Percentiles rank a stretch among this genome's conserved stretches.
phyloP scores from a whole-genome alignment of 1,140 invertebrate species.

The Drosophila subobscura region DNA sequence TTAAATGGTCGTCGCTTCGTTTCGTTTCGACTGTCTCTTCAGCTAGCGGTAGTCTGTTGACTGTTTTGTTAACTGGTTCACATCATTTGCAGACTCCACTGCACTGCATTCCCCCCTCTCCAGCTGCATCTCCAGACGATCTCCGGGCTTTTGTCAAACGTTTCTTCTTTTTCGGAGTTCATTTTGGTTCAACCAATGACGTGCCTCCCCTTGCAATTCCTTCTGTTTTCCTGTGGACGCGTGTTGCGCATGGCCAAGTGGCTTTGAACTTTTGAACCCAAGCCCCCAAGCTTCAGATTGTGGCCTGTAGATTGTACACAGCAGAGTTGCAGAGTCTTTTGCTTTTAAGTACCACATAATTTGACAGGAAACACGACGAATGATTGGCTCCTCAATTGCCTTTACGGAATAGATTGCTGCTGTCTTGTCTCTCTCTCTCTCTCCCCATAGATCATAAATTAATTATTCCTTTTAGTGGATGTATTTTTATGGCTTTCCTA shows the following conservation, averaged over 20 bases:
- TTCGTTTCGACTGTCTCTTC: slow-evolving; percentile 74
- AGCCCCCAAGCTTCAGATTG: slow-evolving; percentile 29
- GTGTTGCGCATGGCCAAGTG: slow-evolving; percentile 68
- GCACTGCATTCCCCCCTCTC: slow-evolving; percentile 10
- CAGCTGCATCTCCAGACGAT: slow-evolving; percentile 59
- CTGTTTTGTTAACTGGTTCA: slow-evolving; percentile 69
- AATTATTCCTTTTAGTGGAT: slow-evolving; percentile 28
- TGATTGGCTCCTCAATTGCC: slow-evolving; percentile 13
- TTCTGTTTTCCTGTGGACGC: slow-evolving; percentile 38
- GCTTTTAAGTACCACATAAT: slow-evolving; percentile 59
- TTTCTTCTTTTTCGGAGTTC: slow-evolving; percentile 63
- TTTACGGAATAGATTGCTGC: background rate
- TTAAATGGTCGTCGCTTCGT: slow-evolving; percentile 61
- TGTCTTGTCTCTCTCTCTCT: background rate
- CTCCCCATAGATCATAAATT: slow-evolving; percentile 25
- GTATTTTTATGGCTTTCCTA: slow-evolving; percentile 13
- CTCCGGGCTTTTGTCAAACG: slow-evolving; percentile 67
- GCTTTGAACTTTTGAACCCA: slow-evolving; percentile 47
- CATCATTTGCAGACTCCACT: slow-evolving; percentile 66
- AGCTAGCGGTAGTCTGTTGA: slow-evolving; percentile 62
- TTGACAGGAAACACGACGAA: slow-evolving; percentile 45
- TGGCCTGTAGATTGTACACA: slow-evolving; percentile 30
- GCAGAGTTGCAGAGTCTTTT: slow-evolving; percentile 12
- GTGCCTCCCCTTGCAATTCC: slow-evolving; percentile 34
- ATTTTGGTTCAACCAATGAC: slow-evolving; percentile 58